phyloP scores from a whole-genome alignment of 2,888 invertebrate species.

The Lasioglossum leucozonium region DNA sequence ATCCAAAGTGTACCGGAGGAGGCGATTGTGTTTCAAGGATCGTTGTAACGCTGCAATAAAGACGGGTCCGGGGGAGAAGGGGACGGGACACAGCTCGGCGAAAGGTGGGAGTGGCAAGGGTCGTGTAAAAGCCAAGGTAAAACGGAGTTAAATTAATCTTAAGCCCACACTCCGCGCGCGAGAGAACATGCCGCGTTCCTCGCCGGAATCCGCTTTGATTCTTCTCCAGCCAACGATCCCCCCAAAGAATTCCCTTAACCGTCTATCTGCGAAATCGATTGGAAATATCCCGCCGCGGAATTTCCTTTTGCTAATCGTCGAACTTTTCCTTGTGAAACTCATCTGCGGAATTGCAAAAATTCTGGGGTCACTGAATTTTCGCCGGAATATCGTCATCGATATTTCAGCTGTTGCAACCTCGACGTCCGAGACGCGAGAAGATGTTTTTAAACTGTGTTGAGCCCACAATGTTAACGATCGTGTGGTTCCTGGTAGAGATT shows the following conservation, averaged over 20 bases:
- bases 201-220: background rate
- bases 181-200: constrained; percentile 5
- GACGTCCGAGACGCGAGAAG: no score
- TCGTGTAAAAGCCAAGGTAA: constrained; percentile 63
- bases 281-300: background rate
- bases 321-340: background rate
- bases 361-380: background rate
- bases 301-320: background rate
- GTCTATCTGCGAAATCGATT: background rate
- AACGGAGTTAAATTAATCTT: constrained; percentile 58
- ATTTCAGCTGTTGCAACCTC: no score
- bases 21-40: constrained; percentile 56
- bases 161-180: constrained; percentile 30
- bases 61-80: constrained; percentile 7
- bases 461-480: no score
- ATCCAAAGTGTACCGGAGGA: constrained; percentile 27
- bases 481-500: no score
- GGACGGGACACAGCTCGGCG: constrained; percentile 43
- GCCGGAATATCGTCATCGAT: background rate
- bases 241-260: background rate
- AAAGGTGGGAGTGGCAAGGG: constrained; percentile 63
- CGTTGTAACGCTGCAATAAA: constrained; percentile 45
- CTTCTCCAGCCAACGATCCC: background rate
- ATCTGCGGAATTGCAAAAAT: background rate
- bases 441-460: no score